Base-by-base conservation (phyloP, 2,888 invertebrate genomes). In the Nomada hirtipes region DNA sequence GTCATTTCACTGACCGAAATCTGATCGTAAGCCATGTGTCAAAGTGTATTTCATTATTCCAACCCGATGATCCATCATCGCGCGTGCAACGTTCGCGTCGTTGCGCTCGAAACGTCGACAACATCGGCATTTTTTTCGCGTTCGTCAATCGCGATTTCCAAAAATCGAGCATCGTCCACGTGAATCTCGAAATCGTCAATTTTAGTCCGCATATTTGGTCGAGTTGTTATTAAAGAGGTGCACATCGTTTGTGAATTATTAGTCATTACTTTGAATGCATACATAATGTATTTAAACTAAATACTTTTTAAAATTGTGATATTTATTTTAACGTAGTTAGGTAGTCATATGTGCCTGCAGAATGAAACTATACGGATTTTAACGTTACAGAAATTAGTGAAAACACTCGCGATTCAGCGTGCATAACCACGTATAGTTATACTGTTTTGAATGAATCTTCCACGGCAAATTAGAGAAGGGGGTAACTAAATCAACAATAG, bases 31-130 rank as follows among this genome's bases (percentile, higher is more conserved):
- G 13, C 52, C 20, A 47, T 13, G 67, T 23, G 69, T 69, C 79
- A 79, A 64, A 69, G 79, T 52, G 52, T 78, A 79, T 79, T 69
- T 79, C 64, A 79, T 79, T 79, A 78, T 79, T 79, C 42, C 79
- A 78, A 50, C 23, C 47, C 57, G 42, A 69, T 69, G 79, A 79
- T 69, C 68, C 61, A 23, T 79, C 69, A 79, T 79, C 57, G 63
- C 7, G 44, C 79, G 29, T 9, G 23, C 59, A 64, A 79, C 42
- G 7, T 36, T 77, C 53, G 42, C 76, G 44, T 61, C 61, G 55
- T 20, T 67, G 64, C 18, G 26, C 57, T 50, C 61, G 50, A 63
- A 68, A 67, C 53, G 77, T 69, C 63, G 69, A 78, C 59, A 79
- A 64, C 50, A 69, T 55, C 79, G 44, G 23, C 10, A 18, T 78